These are phyloP conservation scores for Siniperca knerii DNA, from an alignment of 2,113 vertebrate genomes.

Conservation along the genomic window DNA sequence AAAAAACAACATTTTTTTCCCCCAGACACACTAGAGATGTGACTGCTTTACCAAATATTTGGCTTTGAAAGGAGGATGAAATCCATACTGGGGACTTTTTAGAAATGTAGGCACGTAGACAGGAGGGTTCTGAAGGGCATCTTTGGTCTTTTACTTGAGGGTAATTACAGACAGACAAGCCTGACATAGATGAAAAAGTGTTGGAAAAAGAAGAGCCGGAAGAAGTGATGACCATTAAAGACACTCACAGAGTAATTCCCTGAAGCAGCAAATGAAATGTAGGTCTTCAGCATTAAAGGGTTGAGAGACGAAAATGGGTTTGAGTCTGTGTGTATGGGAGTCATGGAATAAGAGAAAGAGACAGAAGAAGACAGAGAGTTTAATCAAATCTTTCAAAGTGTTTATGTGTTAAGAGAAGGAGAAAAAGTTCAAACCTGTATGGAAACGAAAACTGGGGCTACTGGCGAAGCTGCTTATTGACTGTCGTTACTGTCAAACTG, in stretches of 20 bases:
- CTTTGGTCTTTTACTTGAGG: conserved; percentile 57
- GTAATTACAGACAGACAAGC: conserved; percentile 60
- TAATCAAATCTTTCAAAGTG: background rate
- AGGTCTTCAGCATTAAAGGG: conserved; percentile 32
- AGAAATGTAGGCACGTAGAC: conserved; percentile 28
- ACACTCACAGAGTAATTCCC: conserved; percentile 49
- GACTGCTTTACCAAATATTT: conserved; percentile 44
- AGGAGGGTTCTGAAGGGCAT: conserved; percentile 51
- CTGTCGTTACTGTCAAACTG: too few species aligned
- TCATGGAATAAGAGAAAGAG: background rate
- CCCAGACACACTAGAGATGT: conserved; percentile 23
- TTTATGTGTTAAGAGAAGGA: background rate
- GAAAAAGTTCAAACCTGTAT: background rate
- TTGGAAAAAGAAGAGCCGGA: conserved; percentile 35
- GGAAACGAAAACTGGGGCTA: background rate
- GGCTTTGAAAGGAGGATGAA: conserved; percentile 47
- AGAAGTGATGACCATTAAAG: conserved; percentile 63
- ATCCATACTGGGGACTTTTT: conserved; percentile 20
- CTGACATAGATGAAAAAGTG: conserved; percentile 49
- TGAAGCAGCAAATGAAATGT: conserved; percentile 49
- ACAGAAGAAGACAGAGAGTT: background rate
- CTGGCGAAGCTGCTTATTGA: background rate
- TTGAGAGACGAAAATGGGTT: background rate
- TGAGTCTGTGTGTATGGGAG: conserved; percentile 14
- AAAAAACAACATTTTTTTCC: background rate